Conservation (phyloP, 2,797 vertebrate genomes). For the Denticeps clupeoides region DNA sequence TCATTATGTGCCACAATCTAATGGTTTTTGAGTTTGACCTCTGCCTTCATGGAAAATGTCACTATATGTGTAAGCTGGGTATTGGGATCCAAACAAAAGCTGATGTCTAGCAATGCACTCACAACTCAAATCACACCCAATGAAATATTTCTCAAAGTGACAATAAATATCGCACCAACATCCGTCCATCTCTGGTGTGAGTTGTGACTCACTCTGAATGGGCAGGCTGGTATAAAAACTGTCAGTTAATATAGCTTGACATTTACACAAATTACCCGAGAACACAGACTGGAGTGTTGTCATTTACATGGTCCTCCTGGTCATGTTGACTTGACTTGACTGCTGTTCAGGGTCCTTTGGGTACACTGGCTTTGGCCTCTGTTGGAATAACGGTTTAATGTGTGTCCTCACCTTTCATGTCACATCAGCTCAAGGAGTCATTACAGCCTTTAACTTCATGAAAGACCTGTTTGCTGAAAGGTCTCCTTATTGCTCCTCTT, state of each 20-base stretch:
- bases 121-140: too few relatives aligned
- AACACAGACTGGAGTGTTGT: slow-evolving; percentile 33
- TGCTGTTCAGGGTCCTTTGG: slow-evolving; percentile 36
- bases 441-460: slow-evolving; percentile 9
- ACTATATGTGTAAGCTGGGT: too few relatives aligned
- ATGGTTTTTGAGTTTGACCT: too few relatives aligned
- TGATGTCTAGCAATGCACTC: too few relatives aligned
- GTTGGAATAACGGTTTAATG: slow-evolving; percentile 20
- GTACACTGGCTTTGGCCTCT: slow-evolving; percentile 36
- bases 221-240: background rate
- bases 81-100: too few relatives aligned
- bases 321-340: slow-evolving; percentile 25
- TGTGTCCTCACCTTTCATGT: slow-evolving; percentile 32
- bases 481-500: slow-evolving; percentile 19
- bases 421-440: slow-evolving; percentile 21
- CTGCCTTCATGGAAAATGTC: too few relatives aligned
- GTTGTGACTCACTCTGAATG: too few relatives aligned
- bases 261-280: slow-evolving; percentile 50
- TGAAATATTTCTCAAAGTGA: too few relatives aligned
- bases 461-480: slow-evolving; percentile 23
- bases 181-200: too few relatives aligned
- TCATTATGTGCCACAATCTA: too few relatives aligned
- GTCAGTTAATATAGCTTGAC: slow-evolving; percentile 48
- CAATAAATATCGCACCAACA: too few relatives aligned
- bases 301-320: slow-evolving; percentile 40